These are phyloP conservation scores for Crotophaga sulcirostris DNA, from an alignment of 2,113 vertebrate species.

Conservation along the genomic window DNA sequence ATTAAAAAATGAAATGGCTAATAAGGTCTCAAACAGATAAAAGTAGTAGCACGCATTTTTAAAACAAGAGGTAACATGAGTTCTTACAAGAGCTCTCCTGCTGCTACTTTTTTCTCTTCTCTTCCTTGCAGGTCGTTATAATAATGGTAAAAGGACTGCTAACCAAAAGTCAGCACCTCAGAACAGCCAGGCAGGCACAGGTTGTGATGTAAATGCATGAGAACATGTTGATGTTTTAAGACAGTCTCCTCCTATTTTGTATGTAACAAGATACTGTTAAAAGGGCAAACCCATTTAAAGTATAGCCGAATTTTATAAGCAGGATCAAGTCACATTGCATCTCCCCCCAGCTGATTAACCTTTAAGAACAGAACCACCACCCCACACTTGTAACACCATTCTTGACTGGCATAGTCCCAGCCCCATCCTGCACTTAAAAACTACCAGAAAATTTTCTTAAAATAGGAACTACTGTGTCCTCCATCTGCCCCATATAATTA, in stretches of 20 bases:
- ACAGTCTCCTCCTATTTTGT: neutral
- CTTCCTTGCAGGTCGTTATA: neutral
- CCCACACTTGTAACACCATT: neutral
- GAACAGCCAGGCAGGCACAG: neutral
- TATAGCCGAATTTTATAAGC: neutral
- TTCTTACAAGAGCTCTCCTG: neutral
- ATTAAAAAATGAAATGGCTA: neutral
- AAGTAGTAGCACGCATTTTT: neutral
- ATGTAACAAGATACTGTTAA: neutral
- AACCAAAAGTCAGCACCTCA: neutral
- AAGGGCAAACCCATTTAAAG: neutral
- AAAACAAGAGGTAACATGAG: neutral
- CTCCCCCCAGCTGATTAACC: neutral
- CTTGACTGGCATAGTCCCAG: neutral
- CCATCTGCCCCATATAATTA: neutral
- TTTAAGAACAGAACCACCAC: neutral
- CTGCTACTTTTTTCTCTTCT: neutral
- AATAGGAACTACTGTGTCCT: neutral
- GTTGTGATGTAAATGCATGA: neutral
- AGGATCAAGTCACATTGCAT: neutral
- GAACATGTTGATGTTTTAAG: neutral
- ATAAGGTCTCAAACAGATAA: neutral
- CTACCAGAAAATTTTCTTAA: neutral
- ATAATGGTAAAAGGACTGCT: neutral
- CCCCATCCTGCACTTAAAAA: neutral